Evolutionary conservation across 2,113 vertebrate genomes (phyloP), one percentile per base, ranked within the genome.

Genomic region (Rhinopomastus cyanomelas): DNA sequence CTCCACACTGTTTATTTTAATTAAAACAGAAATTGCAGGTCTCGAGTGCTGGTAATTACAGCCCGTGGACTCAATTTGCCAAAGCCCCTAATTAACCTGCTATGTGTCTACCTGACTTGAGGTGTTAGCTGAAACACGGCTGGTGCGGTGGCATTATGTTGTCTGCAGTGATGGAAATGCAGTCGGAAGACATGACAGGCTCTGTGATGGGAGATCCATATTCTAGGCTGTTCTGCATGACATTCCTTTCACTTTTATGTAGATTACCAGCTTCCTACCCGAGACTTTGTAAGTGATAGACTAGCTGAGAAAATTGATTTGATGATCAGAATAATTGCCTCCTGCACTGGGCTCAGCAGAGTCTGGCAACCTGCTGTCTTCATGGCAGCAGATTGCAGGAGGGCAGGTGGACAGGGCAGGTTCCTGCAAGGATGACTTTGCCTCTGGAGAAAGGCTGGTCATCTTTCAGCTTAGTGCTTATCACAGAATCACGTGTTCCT

Each of bases 21-120:
- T 98, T 98, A 98, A 97, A 97, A 96, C 95, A 97, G 97, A 97
- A 98, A 98, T 98, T 98, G 97, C 93, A 98, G 97, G 97, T 97
- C 97, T 98, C 96, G 96, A 95, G 96, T 95, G 92, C 96, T 95
- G 93, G 90, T 98, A 98, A 98, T 98, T 98, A 98, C 96, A 98
- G 96, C 94, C 96, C 93, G 37, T 96, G 96, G 95, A 96, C 97
- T 96, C 96, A 97, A 98, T 97, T 97, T 97, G 97, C 97, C 94
- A 96, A 98, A 97, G 97, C 96, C 97, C 97, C 97, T 97, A 98
- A 98, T 98, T 98, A 98, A 98, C 97, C 97, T 97, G 96, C 96
- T 97, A 95, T 96, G 96, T 81, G 96, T 97, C 97, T 97, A 96
- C 97, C 96, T 97, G 97, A 95, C 97, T 97, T 87, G 94, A 97